Evolutionary conservation across 2,888 invertebrate species (phyloP), one percentile per base, ranked within the genome.

Genomic region (Glaucopsyche alexis): DNA sequence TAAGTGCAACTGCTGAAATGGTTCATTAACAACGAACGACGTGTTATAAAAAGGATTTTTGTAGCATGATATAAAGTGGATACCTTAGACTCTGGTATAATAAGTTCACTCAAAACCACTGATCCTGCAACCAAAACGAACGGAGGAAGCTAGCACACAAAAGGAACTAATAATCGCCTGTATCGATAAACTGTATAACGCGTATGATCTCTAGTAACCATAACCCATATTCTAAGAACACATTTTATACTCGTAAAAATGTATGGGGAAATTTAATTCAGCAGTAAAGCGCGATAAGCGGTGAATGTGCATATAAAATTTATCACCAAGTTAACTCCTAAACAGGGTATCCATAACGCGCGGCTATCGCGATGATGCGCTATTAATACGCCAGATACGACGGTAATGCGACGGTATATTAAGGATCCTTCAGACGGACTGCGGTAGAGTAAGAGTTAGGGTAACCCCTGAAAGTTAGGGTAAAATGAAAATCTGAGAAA

Each of bases 341-440:
- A 79, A 78, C 79, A 76, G 77, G 75, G 79, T 76, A 75, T 77
- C 78, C 75, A 79, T 79, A 77, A 78, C 77, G 78, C 77, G 74
- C 76, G 76, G 83, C 84, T 89, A 90, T 90, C 89, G 84, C 87
- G 85, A 87, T 91, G 87, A 90, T 89, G 84, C 82, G 85, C 87
- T 87, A 89, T 90, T 90, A 91, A 90, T 90, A 86, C 83, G 79
- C 80, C 85, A 82, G 88, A 90, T 89, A 89, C 84, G 82, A 79
- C 84, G 85, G 85, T 89, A 89, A 90, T 88, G 87, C 82, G 83
- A 81, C 81, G 85, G 82, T 81, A 82, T 82, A 82, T 78, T 78
- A 76, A 69, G 72, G 70, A 40, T 50, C 1, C 16, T 40, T 73
- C 78, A 79, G 52, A 79, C 76, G 42, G 45, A 8, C 8, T 2